Base-by-base conservation (phyloP, 2,797 vertebrate genomes). In the Typhlichthys eigenmanni region DNA sequence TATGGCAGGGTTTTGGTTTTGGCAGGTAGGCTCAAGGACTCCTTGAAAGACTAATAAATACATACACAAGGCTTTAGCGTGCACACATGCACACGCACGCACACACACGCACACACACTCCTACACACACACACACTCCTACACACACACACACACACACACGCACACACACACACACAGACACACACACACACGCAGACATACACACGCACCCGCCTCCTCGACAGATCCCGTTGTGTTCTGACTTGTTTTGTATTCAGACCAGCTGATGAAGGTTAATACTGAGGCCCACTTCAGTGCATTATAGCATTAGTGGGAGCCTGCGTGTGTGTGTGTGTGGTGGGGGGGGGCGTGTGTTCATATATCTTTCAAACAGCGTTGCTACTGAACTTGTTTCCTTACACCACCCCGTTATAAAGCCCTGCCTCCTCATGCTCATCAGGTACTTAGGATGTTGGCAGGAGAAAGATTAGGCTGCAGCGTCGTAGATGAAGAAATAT, bases 11-110 rank as follows among this genome's bases (percentile, higher is more conserved):
- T 78, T 68, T 71, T 77, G 73, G 69, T 86, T 79, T 89, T 91
- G 90, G 85, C 88, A 89, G 86, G 82, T 84, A 84, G 76, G 73
- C 86, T 85, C 82, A 90, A 92, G 89, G 90, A 91, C 90, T 87
- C 77, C 85, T 82, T 88, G 88, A 88, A 84, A 88, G 82, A 83
- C 72, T 76, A 78, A 84, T 88, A 89, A 81, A 85, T 73, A 71
- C 81, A 85, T 73, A 71, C 81, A 85, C 55, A 64, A 82, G 79
- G 66, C 64, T 56, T 51, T 54, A 62, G 32, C 2, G 17, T 45
- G 19, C 54, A 62, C 1, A 19, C 17, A 19, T 19, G 17, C 16
- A 17, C 16, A 17, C 1, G 16, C 17, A 48, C 46, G 11, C 57
- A 59, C 56, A 24, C 45, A 19, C 32, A 45, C 53, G 34, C 53